Evolutionary conservation across 2,797 vertebrate genomes (phyloP).

Genomic region (Mormyrops attenuatus): DNA sequence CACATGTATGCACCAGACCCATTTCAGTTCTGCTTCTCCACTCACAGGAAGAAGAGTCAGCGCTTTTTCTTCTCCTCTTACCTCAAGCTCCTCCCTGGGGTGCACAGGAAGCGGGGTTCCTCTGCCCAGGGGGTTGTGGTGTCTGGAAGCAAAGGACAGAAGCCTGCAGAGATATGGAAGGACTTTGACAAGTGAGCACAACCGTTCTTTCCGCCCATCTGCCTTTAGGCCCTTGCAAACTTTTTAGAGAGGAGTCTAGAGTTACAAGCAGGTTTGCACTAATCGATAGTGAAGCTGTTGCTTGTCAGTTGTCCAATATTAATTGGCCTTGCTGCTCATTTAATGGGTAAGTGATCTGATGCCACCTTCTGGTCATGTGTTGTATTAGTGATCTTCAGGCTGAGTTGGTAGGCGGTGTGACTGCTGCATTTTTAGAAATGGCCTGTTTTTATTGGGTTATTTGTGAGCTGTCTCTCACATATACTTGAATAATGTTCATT

Average conservation of each 20-base stretch:
- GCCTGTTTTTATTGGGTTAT: not conserved
- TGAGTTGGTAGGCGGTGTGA: not conserved
- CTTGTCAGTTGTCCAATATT: not conserved
- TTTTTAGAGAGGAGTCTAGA: not conserved
- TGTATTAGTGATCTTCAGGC: not conserved
- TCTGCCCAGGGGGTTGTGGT: slow-evolving; percentile 25
- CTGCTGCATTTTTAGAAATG: not conserved
- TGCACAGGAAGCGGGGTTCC: slow-evolving; percentile 60
- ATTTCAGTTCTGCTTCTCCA: slow-evolving; percentile 14
- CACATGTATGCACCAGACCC: not conserved
- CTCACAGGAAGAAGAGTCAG: slow-evolving; percentile 70
- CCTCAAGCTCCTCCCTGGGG: slow-evolving; percentile 73
- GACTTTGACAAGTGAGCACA: slow-evolving; percentile 74
- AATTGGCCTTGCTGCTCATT: not conserved
- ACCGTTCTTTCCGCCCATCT: not conserved
- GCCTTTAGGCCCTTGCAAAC: not conserved
- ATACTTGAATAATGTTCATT: not conserved
- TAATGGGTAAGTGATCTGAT: not conserved
- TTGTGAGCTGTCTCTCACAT: not conserved
- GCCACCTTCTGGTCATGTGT: slow-evolving; percentile 18
- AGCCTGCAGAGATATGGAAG: slow-evolving; percentile 57
- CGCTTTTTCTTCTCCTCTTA: slow-evolving; percentile 85
- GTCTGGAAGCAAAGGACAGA: slow-evolving; percentile 29
- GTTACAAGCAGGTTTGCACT: not conserved
- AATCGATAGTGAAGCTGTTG: not conserved